Conservation (phyloP, 2,113 vertebrate species). For the Symphodus melops region DNA sequence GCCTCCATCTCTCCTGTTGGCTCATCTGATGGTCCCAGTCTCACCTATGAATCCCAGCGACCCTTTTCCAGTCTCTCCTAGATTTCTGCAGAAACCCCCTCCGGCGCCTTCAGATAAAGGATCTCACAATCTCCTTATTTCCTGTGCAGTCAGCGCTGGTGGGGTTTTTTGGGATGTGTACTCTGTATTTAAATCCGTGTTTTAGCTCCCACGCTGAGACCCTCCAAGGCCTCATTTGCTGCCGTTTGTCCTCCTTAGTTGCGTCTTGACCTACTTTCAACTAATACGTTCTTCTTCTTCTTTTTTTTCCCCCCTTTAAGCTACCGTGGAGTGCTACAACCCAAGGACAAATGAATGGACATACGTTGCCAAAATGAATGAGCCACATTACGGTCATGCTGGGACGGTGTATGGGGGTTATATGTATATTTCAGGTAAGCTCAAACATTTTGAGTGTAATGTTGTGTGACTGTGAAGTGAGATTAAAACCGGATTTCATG, state of each 20-base stretch:
- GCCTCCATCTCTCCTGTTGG: neutral
- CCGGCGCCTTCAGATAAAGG: conserved; percentile 38
- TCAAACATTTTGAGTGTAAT: neutral
- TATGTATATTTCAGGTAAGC: conserved; percentile 97
- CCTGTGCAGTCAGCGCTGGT: conserved; percentile 48
- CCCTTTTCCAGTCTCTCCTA: conserved; percentile 5
- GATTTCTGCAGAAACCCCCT: conserved; percentile 36
- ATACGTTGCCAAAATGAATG: conserved; percentile 98
- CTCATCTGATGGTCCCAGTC: neutral
- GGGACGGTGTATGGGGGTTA: conserved; percentile 96
- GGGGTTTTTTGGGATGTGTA: conserved; percentile 48
- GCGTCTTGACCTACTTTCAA: conserved; percentile 75
- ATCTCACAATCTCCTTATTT: conserved; percentile 47
- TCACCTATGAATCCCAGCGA: conserved; percentile 8
- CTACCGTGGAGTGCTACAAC: conserved; percentile 98
- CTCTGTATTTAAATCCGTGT: conserved; percentile 66
- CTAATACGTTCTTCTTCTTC: conserved; percentile 41
- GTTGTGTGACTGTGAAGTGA: neutral
- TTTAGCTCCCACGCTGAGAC: conserved; percentile 72
- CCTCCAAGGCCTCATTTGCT: conserved; percentile 78
- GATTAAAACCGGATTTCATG: conserved; percentile 12
- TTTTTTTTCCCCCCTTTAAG: conserved; percentile 76
- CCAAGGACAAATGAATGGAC: conserved; percentile 98
- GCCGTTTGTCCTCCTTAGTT: conserved; percentile 74
- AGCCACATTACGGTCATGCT: conserved; percentile 97